Evolutionary conservation across 1,140 invertebrate genomes (phyloP), one percentile per base, ranked within the genome.

Genomic region (Halictus rubicundus): DNA sequence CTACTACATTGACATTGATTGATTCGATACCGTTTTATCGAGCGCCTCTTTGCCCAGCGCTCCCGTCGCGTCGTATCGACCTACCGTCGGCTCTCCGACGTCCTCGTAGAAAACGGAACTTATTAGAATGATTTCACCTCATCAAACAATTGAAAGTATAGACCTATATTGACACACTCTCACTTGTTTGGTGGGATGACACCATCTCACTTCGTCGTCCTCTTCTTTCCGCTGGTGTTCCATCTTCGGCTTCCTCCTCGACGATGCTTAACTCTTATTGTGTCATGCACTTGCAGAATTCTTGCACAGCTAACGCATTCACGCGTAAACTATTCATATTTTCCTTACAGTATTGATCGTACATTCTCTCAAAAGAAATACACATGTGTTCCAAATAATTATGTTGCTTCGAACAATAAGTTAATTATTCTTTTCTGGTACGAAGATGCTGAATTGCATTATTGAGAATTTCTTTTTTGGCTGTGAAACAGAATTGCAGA

Each of bases 121-220:
- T 66, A 73, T 89, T 88, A 87, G 87, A 89, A 92, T 93, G 92
- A 92, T 92, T 93, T 93, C 92, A 92, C 92, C 92, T 93, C 92
- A 93, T 93, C 92, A 93, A 93, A 93, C 92, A 93, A 93, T 93
- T 93, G 92, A 93, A 93, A 93, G 92, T 93, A 93, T 93, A 93
- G 88, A 93, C 89, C 90, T 92, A 91, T 89, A 90, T 91, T 92
- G 88, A 93, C 92, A 93, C 92, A 93, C 92, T 93, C 92, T 93
- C 92, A 93, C 91, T 93, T 93, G 92, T 93, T 93, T 93, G 92
- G 92, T 93, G 92, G 92, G 86, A 91, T 91, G 92, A 93, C 90
- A 91, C 88, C 92, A 93, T 90, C 91, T 90, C 84, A 86, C 49
- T 83, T 86, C 52, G 61, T 81, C 64, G 46, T 68, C 59, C 23